A percentile compares a stretch with the other conserved stretches of the same genome.
These are phyloP conservation scores for Rhadina sibilatrix DNA, from an alignment of 2,113 vertebrate species.

Conservation along the genomic window DNA sequence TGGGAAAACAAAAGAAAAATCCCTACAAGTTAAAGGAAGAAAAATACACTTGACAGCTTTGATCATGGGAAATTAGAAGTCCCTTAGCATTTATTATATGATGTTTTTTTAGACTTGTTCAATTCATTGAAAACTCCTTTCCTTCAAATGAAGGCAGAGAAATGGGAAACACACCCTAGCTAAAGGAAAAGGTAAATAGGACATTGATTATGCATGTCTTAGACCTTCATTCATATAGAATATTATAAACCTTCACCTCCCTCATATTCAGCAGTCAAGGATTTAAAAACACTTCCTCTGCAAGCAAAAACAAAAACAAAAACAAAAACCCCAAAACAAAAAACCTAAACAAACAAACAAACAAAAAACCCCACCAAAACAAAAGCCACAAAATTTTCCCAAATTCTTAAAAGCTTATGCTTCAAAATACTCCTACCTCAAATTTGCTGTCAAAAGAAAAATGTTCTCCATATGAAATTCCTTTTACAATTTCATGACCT, in stretches of 20 bases:
- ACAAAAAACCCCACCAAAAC: not conserved
- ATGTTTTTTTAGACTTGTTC: not conserved
- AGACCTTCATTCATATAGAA: not conserved
- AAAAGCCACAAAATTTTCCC: not conserved
- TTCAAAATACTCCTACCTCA: not conserved
- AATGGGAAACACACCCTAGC: not conserved
- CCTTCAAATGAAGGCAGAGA: not conserved
- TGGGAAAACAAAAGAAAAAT: fast-evolving
- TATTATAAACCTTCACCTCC: not conserved
- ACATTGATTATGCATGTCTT: not conserved
- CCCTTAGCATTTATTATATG: not conserved
- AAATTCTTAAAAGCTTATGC: not conserved
- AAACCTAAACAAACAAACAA: no score
- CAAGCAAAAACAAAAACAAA: not conserved
- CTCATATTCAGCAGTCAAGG: not conserved
- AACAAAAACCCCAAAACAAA: no score
- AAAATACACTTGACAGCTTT: not conserved
- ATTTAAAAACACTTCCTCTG: not conserved
- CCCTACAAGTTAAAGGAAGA: not conserved
- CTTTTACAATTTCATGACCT: not conserved
- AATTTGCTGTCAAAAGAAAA: not conserved
- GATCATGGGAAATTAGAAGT: not conserved
- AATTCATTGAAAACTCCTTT: not conserved
- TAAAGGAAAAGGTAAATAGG: not conserved
- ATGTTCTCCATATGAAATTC: not conserved